Percentiles rank a stretch among this genome's conserved stretches.
phyloP scores from a whole-genome alignment of 30 jellyfish, hydroid and myxozoan species.

The Rhopilema esculentum region DNA sequence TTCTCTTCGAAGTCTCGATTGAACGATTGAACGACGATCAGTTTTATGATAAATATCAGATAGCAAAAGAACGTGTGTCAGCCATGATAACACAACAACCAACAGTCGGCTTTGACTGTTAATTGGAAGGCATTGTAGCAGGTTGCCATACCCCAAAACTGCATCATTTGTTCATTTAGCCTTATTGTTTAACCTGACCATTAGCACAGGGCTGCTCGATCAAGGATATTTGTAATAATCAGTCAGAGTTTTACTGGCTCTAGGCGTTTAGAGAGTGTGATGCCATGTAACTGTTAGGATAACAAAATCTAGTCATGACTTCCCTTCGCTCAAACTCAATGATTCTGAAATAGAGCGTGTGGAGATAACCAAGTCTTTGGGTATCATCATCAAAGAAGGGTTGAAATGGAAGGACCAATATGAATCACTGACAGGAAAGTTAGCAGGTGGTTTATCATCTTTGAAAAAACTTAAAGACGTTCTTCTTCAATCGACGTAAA shows the following conservation, averaged over 20 bases:
- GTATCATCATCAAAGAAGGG: conserved; percentile 35
- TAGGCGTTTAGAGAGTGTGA: no score
- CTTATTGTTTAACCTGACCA: no score
- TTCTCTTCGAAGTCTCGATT: neutral
- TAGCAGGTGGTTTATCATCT: conserved; percentile 55
- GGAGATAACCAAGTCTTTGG: conserved; percentile 35
- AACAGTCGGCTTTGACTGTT: no score
- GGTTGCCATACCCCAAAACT: no score
- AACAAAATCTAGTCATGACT: neutral
- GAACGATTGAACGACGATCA: no score
- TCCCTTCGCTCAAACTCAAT: conserved; percentile 33
- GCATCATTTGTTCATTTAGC: no score
- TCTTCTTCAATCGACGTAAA: conserved; percentile 39
- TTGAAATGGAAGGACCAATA: conserved; percentile 45
- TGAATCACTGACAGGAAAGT: conserved; percentile 42
- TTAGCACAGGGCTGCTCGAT: no score
- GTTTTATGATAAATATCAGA: no score
- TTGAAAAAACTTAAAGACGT: conserved; percentile 19
- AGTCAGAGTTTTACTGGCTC: no score
- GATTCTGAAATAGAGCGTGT: conserved; percentile 34
- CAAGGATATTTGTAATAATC: neutral
- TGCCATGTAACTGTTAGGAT: no score
- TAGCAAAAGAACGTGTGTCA: neutral
- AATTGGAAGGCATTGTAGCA: no score
- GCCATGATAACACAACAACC: neutral